Evolutionary conservation across 1,140 invertebrate genomes (phyloP).

Genomic region (Panagrolaimus sp.): DNA sequence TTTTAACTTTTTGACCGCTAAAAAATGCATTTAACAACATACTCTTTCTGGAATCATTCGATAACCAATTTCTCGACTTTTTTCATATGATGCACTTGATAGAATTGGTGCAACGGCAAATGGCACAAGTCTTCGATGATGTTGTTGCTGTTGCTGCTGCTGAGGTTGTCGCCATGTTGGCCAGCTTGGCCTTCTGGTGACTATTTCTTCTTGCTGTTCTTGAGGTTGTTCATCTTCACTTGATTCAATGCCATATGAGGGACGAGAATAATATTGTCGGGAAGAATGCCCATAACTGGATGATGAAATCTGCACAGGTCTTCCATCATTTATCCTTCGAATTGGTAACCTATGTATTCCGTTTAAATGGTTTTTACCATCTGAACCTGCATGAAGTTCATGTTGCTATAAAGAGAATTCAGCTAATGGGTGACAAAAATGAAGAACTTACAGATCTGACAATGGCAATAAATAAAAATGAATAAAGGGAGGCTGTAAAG

Average conservation of each 20-base stretch:
- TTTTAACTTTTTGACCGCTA: background rate
- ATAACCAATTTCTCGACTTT: background rate
- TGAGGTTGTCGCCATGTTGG: background rate
- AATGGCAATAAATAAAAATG: too few species aligned
- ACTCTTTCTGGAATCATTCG: background rate
- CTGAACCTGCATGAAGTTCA: background rate
- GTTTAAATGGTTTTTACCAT: slow-evolving; percentile 5
- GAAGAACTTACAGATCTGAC: too few species aligned
- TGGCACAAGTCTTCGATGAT: background rate
- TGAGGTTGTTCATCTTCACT: background rate
- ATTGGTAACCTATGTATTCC: slow-evolving; percentile 2
- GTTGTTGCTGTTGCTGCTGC: too few species aligned
- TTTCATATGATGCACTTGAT: background rate
- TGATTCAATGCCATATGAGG: background rate
- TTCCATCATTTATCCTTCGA: background rate
- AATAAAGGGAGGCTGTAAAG: too few species aligned
- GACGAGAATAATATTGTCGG: background rate
- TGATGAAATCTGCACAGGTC: background rate
- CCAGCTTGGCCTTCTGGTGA: background rate
- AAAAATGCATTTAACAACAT: too few species aligned
- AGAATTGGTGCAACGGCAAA: slow-evolving; percentile 6
- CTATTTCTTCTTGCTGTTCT: too few species aligned
- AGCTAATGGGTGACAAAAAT: too few species aligned
- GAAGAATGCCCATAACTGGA: background rate
- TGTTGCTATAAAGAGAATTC: background rate